Evolutionary conservation across 2,888 invertebrate genomes (phyloP), one percentile per base, ranked within the genome.

Genomic region (Acrobasis repandana): DNA sequence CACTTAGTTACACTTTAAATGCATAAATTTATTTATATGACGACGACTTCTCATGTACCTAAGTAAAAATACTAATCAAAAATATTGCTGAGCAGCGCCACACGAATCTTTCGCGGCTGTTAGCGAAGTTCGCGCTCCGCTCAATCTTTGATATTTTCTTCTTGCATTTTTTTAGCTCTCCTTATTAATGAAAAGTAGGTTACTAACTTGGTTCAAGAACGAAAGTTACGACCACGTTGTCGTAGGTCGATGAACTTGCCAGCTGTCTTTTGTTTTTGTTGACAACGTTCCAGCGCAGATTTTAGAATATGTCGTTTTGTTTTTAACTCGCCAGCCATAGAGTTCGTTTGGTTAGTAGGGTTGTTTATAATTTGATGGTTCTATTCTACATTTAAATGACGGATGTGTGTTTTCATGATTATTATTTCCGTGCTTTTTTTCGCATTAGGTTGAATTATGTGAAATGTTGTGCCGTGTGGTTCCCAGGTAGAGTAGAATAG

Each of bases 111-210:
- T 70, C 83, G 74, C 63, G 62, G 73, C 82, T 79, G 79, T 79
- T 80, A 77, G 79, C 82, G 82, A 92, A 91, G 83, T 92, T 91
- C 89, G 88, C 89, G 86, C 86, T 80, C 76, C 86, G 88, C 89
- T 90, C 91, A 91, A 92, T 92, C 92, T 92, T 90, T 92, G 92
- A 92, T 92, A 92, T 92, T 92, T 43, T 43, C 43, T 11, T 92
- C 90, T 83, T 90, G 90, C 90, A 90, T 92, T 92, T 92, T 90
- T 92, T 92, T 90, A 92, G 90, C 88, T 88, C 84, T 85, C 85
- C 90, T 90, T 92, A 92, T 92, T 92, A 92, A 92, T 92, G 92
- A 92, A 92, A 92, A 92, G 92, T 92, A 90, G 92, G 92, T 92
- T 92, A 92, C 88, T 89, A 92, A 92, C 90, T 90, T 89, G 82